Conservation (phyloP, 2,113 vertebrate species). For the Eidolon helvum region DNA sequence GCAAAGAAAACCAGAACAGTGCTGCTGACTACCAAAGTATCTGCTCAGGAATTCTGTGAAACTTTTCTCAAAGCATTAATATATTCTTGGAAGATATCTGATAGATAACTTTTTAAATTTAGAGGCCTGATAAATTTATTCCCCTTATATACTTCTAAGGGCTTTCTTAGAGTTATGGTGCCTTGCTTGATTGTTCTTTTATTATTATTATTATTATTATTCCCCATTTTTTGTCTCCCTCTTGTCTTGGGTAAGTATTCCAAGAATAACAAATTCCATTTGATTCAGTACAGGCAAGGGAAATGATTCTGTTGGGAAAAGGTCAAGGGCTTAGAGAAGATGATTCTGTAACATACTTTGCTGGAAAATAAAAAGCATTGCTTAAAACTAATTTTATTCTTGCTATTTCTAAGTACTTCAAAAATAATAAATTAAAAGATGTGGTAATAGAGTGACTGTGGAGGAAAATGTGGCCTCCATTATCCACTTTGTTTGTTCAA, state of each 20-base stretch:
- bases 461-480: slow-evolving; percentile 44
- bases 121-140: background rate
- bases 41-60: background rate
- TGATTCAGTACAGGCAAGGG: slow-evolving; percentile 35
- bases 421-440: slow-evolving; percentile 54
- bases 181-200: background rate
- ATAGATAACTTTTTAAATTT: background rate
- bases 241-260: background rate
- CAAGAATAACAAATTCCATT: slow-evolving; percentile 50
- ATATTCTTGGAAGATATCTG: background rate
- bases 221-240: background rate
- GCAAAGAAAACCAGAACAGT: background rate
- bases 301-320: slow-evolving; percentile 36
- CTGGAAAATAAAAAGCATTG: slow-evolving; percentile 16
- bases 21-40: background rate
- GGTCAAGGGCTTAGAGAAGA: slow-evolving; percentile 8
- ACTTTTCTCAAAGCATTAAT: background rate
- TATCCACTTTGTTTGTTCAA: slow-evolving; percentile 29
- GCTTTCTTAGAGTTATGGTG: background rate
- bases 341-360: slow-evolving; percentile 29
- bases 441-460: background rate
- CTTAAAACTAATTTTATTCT: slow-evolving; percentile 50
- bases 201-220: background rate
- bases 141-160: background rate
- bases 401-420: slow-evolving; percentile 21